Conservation (phyloP, 64 coral and sea anemone species). For the Pachyseris speciosa region DNA sequence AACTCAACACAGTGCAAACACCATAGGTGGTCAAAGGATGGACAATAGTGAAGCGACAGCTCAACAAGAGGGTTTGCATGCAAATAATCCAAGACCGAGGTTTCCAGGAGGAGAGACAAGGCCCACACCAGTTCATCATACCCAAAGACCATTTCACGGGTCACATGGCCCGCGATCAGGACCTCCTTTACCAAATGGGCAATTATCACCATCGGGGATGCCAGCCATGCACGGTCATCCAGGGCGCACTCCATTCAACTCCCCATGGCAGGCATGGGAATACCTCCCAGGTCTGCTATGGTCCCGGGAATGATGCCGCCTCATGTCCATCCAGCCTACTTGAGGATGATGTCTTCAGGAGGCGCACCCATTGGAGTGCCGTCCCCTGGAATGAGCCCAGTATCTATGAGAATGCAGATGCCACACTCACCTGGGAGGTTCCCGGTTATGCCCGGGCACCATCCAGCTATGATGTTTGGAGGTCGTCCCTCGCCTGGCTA, state of each 20-base stretch:
- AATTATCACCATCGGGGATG: slow-evolving; percentile 35
- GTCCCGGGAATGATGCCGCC: slow-evolving; percentile 44
- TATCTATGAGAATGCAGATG: slow-evolving; percentile 28
- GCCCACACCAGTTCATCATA: not conserved
- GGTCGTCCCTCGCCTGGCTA: slow-evolving; percentile 20
- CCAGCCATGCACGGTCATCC: slow-evolving; percentile 38
- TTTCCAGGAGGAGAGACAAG: slow-evolving; percentile 3
- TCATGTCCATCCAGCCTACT: slow-evolving; percentile 18
- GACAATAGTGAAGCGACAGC: not conserved
- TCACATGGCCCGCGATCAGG: not conserved
- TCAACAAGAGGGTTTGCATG: not conserved
- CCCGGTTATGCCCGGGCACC: slow-evolving; percentile 42
- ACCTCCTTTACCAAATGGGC: slow-evolving; percentile 15
- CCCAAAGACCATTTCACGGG: slow-evolving; percentile 1
- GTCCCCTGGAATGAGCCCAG: slow-evolving; percentile 3
- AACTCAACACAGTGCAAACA: not conserved
- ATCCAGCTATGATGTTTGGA: slow-evolving; percentile 33
- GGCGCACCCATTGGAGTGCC: slow-evolving; percentile 21
- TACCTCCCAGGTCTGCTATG: not conserved
- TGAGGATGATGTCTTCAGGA: slow-evolving; percentile 57
- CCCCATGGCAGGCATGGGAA: slow-evolving; percentile 29
- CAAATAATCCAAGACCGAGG: not conserved
- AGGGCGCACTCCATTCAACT: slow-evolving; percentile 47
- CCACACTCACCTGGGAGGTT: slow-evolving; percentile 4
- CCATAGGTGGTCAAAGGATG: not conserved